Conservation (phyloP, 2,888 invertebrate genomes). For the Sisyra nigra region DNA sequence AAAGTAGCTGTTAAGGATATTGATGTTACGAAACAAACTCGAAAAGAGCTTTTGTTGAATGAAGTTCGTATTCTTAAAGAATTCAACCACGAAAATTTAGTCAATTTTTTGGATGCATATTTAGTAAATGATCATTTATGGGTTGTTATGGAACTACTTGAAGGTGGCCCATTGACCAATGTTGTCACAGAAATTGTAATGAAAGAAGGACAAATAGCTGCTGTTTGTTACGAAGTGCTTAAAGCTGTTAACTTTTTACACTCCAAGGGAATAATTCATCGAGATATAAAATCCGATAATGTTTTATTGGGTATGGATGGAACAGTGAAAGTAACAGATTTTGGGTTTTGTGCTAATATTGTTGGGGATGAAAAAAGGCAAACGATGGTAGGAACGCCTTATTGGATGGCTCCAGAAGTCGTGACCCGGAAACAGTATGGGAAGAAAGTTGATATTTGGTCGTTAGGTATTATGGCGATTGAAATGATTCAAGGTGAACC, state of each 20-base stretch:
- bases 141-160: slow-evolving; percentile 93
- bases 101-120: slow-evolving; percentile 89
- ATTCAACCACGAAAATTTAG: slow-evolving; percentile 86
- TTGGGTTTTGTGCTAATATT: slow-evolving; percentile 96
- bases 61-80: slow-evolving; percentile 86
- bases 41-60: slow-evolving; percentile 88
- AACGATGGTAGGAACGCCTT: slow-evolving; percentile 96
- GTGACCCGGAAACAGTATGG: slow-evolving; percentile 87
- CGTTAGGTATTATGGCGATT: slow-evolving; percentile 95
- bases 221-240: slow-evolving; percentile 79
- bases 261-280: slow-evolving; percentile 76
- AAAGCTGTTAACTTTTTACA: slow-evolving; percentile 83
- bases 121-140: slow-evolving; percentile 84
- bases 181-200: slow-evolving; percentile 95
- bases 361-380: slow-evolving; percentile 87
- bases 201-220: slow-evolving; percentile 93
- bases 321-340: slow-evolving; percentile 84
- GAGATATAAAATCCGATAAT: slow-evolving; percentile 97
- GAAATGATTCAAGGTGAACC: slow-evolving; percentile 97
- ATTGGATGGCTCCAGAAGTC: slow-evolving; percentile 97
- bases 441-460: slow-evolving; percentile 88
- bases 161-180: slow-evolving; percentile 91
- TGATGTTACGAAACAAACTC: slow-evolving; percentile 84
- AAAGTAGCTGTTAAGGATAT: slow-evolving; percentile 94
- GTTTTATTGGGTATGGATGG: slow-evolving; percentile 88